phyloP scores from a whole-genome alignment of 1,140 invertebrate species.

The Diplogasteroides magnus region DNA sequence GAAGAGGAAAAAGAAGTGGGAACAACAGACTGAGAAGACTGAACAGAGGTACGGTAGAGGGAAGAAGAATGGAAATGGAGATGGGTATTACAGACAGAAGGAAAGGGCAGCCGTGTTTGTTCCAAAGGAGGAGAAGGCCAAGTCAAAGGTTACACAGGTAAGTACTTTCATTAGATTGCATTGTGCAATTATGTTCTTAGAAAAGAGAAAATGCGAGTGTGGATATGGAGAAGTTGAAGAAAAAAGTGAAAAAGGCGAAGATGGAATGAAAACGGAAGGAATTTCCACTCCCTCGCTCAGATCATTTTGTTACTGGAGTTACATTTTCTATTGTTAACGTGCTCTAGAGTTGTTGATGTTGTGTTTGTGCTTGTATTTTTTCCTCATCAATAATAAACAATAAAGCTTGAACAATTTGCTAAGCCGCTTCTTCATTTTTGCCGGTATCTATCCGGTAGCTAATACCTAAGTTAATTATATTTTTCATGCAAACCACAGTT shows the following conservation, averaged over 20 bases:
- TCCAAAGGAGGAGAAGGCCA: constrained; percentile 24
- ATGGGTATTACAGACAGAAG: not conserved
- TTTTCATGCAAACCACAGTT: too few relatives aligned
- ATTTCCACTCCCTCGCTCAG: too few relatives aligned
- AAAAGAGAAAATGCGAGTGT: constrained; percentile 14
- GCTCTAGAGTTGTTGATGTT: not conserved
- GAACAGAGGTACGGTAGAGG: constrained; percentile 11
- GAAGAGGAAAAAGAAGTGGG: constrained; percentile 17
- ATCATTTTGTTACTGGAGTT: too few relatives aligned
- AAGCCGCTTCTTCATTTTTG: too few relatives aligned
- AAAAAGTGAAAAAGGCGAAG: constrained; percentile 26
- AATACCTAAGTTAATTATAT: too few relatives aligned
- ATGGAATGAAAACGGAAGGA: not conserved
- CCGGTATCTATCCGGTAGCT: too few relatives aligned
- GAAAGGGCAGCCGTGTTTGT: constrained; percentile 7
- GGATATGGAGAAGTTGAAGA: constrained; percentile 39
- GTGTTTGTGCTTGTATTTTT: too few relatives aligned
- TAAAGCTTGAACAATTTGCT: too few relatives aligned
- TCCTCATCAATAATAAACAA: not conserved
- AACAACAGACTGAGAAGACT: constrained; percentile 17
- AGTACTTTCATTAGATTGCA: not conserved
- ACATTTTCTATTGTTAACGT: too few relatives aligned
- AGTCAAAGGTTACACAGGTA: not conserved
- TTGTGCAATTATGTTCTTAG: constrained; percentile 15
- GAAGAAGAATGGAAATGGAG: too few relatives aligned